Percentiles rank a stretch among this genome's conserved stretches.
Conservation (phyloP, 2,113 vertebrate genomes). For the Ctenomys sociabilis region DNA sequence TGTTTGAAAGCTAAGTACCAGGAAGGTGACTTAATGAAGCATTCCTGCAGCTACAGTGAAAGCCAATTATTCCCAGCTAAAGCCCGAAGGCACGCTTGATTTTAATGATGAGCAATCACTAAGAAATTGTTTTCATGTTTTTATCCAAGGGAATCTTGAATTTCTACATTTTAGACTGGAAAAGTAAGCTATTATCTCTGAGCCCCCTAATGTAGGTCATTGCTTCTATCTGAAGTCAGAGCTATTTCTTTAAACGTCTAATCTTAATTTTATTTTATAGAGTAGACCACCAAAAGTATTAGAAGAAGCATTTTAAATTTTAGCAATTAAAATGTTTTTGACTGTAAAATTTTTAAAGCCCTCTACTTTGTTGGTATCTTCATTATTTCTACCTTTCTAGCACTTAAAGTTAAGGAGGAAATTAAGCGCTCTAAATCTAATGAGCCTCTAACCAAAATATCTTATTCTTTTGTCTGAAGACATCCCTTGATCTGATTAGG, state of each 20-base stretch:
- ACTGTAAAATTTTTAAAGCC: not conserved
- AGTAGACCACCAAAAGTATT: not conserved
- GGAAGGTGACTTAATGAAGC: not conserved
- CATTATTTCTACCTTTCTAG: constrained; percentile 41
- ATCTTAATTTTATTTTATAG: not conserved
- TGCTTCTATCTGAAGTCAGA: not conserved
- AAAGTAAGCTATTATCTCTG: not conserved
- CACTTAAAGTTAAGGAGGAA: constrained; percentile 5
- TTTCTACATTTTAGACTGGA: constrained; percentile 42
- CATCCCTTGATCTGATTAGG: constrained; percentile 3
- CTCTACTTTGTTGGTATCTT: not conserved
- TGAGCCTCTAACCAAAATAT: constrained; percentile 9
- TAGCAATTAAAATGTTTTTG: not conserved
- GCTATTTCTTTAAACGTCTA: not conserved
- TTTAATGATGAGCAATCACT: not conserved
- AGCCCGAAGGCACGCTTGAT: not conserved
- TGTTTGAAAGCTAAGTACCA: not conserved
- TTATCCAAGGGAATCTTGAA: constrained; percentile 17
- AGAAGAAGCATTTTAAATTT: not conserved
- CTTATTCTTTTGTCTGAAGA: not conserved
- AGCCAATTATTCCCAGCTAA: constrained; percentile 23
- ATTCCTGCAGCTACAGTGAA: not conserved
- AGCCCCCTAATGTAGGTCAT: constrained; percentile 11
- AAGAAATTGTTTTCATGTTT: constrained; percentile 34
- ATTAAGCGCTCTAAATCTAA: constrained; percentile 62